Percentiles rank a stretch among this genome's conserved stretches.
Conservation (phyloP, 2,113 vertebrate genomes). For the Rhinopomastus cyanomelas region DNA sequence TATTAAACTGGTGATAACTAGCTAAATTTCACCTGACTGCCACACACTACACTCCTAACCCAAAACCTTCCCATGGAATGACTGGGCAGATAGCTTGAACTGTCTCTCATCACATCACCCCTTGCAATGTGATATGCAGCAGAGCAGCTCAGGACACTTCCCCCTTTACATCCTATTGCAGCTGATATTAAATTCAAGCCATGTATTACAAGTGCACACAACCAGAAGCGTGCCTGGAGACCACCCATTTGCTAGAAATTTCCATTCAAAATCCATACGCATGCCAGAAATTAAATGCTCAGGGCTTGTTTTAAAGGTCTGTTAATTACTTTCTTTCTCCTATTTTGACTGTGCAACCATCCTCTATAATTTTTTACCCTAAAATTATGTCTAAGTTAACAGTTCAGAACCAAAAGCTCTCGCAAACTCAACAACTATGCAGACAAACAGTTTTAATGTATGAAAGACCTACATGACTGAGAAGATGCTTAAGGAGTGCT, state of each 20-base stretch:
- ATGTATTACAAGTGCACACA: not conserved
- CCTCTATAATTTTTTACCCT: not conserved
- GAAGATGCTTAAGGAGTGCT: not conserved
- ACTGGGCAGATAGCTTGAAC: not conserved
- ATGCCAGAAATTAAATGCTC: not conserved
- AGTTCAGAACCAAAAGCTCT: not conserved
- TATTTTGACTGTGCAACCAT: not conserved
- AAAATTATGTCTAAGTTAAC: not conserved
- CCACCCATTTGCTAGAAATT: not conserved
- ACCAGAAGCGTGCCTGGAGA: not conserved
- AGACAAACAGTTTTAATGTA: not conserved
- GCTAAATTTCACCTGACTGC: not conserved
- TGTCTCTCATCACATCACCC: not conserved
- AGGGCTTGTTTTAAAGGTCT: not conserved
- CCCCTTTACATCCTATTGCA: not conserved
- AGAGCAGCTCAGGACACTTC: not conserved
- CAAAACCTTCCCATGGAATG: not conserved
- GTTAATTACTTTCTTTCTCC: not conserved
- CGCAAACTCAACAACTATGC: not conserved
- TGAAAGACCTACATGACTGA: not conserved
- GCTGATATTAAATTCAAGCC: not conserved
- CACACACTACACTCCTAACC: not conserved
- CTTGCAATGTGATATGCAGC: not conserved
- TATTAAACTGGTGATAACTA: not conserved
- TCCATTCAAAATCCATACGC: not conserved